Base-by-base conservation (phyloP, 2,888 invertebrate genomes). In the Bellardia bayeri region DNA sequence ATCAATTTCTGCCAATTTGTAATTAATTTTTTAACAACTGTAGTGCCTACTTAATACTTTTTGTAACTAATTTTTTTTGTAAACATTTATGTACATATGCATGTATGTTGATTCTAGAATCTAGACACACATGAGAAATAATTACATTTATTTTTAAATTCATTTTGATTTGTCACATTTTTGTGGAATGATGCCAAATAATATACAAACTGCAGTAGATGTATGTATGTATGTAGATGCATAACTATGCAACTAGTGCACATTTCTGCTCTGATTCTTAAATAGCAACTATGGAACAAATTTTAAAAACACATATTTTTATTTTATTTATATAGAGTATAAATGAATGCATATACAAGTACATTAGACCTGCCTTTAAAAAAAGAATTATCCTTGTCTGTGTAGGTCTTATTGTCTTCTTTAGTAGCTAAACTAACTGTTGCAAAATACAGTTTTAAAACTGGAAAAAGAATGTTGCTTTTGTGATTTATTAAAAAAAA, bases 161-260 rank as follows among this genome's bases (percentile, higher is more conserved):
- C 14, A 71, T 51, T 49, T 63, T 51, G 40, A 64, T 54, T 76
- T 71, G 64, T 81, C 56, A 58, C 56, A 56, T 61, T 66, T 71
- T 56, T 69, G 54, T 85, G 85, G 81, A 75, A 56, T 64, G 23
- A 40, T 81, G 85, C 85, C 81, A 85, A 81, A 80, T 75, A 72
- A 30, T 51, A 45, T n/a, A 45, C 14, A 66, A 56, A 58, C 42
- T 54, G 49, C 63, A 23, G 33, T 3, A 33, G 49, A 37, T 9
- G 49, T 23, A 23, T 1, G 1, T 23, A 23, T 1, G 23, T 23
- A 23, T 56, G 63, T 23, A 66, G 72, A 68, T 16, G 33, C 33
- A 63, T 63, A 51, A 69, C 68, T 76, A 23, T 11, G 40, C 37
- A 76, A 76, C 45, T 63, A 76, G 23, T 64, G 40, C 66, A 80